Evolutionary conservation across 1,140 invertebrate genomes (phyloP), one percentile per base, ranked within the genome.

Genomic region (Mercenaria mercenaria): DNA sequence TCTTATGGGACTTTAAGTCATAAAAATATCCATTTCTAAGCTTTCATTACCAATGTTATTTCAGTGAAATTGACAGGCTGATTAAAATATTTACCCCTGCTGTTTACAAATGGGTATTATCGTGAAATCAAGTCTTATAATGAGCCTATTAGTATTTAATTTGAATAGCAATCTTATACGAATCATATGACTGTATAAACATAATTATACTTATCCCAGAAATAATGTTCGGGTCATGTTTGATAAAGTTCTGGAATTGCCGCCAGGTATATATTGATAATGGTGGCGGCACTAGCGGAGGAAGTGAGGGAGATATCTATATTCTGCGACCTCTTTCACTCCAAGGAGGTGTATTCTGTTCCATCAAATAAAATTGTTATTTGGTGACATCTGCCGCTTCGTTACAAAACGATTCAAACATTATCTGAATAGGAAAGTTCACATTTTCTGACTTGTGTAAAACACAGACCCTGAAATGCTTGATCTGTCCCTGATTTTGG

Each of bases 11-110:
- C 29, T 82, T 82, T 2, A 26, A 67, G 80, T 59, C 80, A 39
- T 82, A 82, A 82, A 82, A 82, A 82, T 47, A 39, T 23, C 26
- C 61, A 67, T 82, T 82, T 52, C 80, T 82, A 52, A 52, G 29
- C 47, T 79, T 79, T 79, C 76, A 79, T 79, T 47, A 26, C 76
- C 26, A 20, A 39, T 29, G 37, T 56, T 52, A 50, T 50, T 79
- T 32, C 47, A 79, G 76, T 52, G 47, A 79, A 79, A 32, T 52
- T 79, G 76, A 79, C 76, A 79, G 76, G 76, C 37, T 79, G 76
- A 56, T 52, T 79, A 79, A 56, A 79, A 52, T 29, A 59, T 52
- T 79, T 23, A 11, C 43, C 29, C 76, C 76, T 39, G 76, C 76
- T 79, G 76, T 79, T 79, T 52, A 50, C 76, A 56, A 79, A 79